A percentile compares a stretch with the other conserved stretches of the same genome.
These are phyloP conservation scores for Hylia prasina DNA, from an alignment of 2,113 vertebrate genomes.

Conservation along the genomic window DNA sequence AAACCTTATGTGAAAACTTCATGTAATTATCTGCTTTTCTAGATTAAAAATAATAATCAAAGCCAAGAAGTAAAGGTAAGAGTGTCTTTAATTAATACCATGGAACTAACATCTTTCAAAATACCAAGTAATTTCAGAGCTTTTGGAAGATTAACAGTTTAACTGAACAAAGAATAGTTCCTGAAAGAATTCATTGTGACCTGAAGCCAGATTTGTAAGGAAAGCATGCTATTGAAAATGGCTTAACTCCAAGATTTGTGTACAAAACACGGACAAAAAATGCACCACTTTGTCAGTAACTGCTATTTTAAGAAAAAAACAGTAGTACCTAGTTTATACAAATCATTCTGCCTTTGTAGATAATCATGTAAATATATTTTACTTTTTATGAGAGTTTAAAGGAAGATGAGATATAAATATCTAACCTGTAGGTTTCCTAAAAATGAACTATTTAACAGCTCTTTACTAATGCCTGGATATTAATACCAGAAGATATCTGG, in stretches of 20 bases:
- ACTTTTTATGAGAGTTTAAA: not conserved
- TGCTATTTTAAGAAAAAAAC: not conserved
- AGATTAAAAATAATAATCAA: not conserved
- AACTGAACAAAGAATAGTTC: not conserved
- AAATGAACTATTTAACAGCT: not conserved
- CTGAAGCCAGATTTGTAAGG: not conserved
- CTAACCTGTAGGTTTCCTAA: not conserved
- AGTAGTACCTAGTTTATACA: not conserved
- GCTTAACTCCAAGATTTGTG: not conserved
- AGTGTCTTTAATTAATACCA: not conserved
- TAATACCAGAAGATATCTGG: not conserved
- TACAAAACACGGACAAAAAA: not conserved
- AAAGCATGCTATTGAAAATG: not conserved
- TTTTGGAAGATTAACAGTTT: not conserved
- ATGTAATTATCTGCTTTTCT: not conserved
- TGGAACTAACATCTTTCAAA: not conserved
- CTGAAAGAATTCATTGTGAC: not conserved
- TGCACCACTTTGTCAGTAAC: not conserved
- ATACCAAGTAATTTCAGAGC: not conserved
- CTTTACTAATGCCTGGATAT: not conserved
- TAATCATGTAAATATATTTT: not conserved
- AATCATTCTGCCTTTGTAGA: not conserved
- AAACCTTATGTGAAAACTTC: not conserved
- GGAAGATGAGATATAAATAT: not conserved
- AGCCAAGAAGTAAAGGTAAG: not conserved